Evolutionary conservation across 92 coral and sea anemone genomes (phyloP).

Genomic region (Plumapathes pennacea): DNA sequence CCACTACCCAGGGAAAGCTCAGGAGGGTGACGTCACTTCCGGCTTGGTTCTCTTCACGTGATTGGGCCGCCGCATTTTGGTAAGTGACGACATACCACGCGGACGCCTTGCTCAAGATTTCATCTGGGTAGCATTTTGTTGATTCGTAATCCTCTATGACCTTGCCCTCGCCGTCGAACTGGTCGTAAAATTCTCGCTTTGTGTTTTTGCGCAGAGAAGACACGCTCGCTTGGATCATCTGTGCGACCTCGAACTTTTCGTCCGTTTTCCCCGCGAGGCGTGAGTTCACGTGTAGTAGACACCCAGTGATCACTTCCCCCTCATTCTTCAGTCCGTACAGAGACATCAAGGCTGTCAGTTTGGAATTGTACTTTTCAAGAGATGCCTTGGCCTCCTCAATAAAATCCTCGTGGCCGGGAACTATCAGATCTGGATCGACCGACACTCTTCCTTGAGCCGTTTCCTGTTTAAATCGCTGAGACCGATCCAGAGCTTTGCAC

Average conservation of each 20-base stretch:
- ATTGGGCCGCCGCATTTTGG: constrained; percentile 10
- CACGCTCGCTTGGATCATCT: constrained; percentile 79
- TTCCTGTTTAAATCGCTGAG: constrained; percentile 69
- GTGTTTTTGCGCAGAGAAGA: constrained; percentile 66
- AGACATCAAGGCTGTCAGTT: constrained; percentile 76
- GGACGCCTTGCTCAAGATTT: constrained; percentile 75
- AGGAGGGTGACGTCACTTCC: constrained; percentile 20
- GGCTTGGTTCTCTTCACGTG: constrained; percentile 27
- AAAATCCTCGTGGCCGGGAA: constrained; percentile 60
- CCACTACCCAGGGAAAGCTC: constrained; percentile 85
- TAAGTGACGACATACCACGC: constrained; percentile 91
- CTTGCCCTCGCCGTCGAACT: constrained; percentile 73
- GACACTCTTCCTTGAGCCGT: constrained; percentile 14
- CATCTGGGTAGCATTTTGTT: constrained; percentile 42
- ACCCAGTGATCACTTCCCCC: constrained; percentile 89
- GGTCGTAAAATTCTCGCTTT: constrained; percentile 66
- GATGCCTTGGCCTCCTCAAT: constrained; percentile 63
- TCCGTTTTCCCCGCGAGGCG: constrained; percentile 79
- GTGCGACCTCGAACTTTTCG: constrained; percentile 85
- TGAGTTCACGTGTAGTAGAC: constrained; percentile 70
- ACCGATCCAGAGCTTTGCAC: constrained; percentile 75
- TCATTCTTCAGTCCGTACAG: constrained; percentile 81
- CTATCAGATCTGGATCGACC: constrained; percentile 71
- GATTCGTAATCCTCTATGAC: constrained; percentile 58
- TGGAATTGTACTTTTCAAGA: constrained; percentile 66